Evolutionary conservation across 2,797 vertebrate species (phyloP), one percentile per base, ranked within the genome.

Genomic region (Lutjanus argentimaculatus): DNA sequence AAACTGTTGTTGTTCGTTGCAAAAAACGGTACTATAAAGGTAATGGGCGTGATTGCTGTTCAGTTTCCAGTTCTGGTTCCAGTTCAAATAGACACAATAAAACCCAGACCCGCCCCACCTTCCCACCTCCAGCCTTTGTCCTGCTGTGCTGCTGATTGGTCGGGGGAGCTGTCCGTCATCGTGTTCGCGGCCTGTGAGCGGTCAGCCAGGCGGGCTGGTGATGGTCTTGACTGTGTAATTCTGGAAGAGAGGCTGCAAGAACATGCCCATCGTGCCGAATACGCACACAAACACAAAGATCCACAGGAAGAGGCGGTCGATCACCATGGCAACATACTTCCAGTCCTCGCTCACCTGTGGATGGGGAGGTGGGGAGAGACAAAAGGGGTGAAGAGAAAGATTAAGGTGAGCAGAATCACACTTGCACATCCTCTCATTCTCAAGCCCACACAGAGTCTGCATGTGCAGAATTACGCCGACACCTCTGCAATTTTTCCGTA

Each of bases 301-400:
- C 98, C 98, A 99, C 53, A 99, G 91, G 95, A 99, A 99, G 66
- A 99, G 97, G 55, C 98, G 98, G 89, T 99, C 98, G 13, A 99
- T 99, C 91, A 99, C 98, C 98, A 99, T 99, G 94, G 98, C 98
- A 12, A 99, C 98, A 0, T 99, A 99, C 90, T 99, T 99, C 98
- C 98, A 99, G 95, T 99, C 98, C 90, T 99, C 98, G 14, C 97
- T 98, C 90, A 99, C 98, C 98, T 99, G 94, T 7, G 43, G 1
- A 65, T 21, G 72, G 15, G 52, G 21, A 11, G 19, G 17, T 2
- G 12, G 51, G 49, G 57, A 17, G 49, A 22, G n/a, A 11, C 43
- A 14, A 46, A 73, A 1, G 49, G 16, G 72, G 30, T 17, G 57
- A 53, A 36, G 45, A 85, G 57, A 80, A 67, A 83, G 56, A 83